Evolutionary conservation across 2,113 vertebrate genomes (phyloP).

Genomic region (Oreochromis niloticus): DNA sequence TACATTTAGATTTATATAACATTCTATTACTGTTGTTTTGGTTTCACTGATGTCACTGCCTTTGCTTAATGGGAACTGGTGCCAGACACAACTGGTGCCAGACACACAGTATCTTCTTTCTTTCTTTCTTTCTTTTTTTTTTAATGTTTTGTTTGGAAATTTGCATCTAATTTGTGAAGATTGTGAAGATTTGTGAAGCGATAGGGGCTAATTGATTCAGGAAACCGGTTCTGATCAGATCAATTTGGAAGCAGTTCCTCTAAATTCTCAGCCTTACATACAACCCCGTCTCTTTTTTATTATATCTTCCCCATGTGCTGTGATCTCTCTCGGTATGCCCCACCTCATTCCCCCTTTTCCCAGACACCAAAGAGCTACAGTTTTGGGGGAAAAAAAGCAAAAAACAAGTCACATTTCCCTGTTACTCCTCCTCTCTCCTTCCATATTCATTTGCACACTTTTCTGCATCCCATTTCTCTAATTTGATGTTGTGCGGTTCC

Average conservation of each 20-base stretch:
- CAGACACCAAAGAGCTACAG: constrained; percentile 19
- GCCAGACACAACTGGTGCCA: neutral
- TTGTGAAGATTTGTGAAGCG: neutral
- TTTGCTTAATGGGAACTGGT: neutral
- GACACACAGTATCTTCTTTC: neutral
- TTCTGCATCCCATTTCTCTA: neutral
- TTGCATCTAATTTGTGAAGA: neutral
- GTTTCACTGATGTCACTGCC: neutral
- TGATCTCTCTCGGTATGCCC: neutral
- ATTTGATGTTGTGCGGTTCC: constrained; percentile 22
- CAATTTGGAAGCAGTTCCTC: neutral
- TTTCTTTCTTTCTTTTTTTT: neutral
- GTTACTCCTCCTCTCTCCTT: neutral
- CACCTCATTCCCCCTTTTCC: neutral
- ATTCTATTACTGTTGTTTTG: neutral
- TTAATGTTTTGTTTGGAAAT: neutral
- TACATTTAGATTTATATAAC: neutral
- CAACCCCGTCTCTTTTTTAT: neutral
- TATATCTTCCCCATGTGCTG: neutral
- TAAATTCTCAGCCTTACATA: neutral
- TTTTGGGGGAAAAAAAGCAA: neutral
- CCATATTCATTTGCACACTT: neutral
- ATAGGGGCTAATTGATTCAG: neutral
- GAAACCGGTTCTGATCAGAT: neutral
- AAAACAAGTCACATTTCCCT: neutral